Conservation (phyloP, 2,888 invertebrate species). For the Drosophila prolongata region DNA sequence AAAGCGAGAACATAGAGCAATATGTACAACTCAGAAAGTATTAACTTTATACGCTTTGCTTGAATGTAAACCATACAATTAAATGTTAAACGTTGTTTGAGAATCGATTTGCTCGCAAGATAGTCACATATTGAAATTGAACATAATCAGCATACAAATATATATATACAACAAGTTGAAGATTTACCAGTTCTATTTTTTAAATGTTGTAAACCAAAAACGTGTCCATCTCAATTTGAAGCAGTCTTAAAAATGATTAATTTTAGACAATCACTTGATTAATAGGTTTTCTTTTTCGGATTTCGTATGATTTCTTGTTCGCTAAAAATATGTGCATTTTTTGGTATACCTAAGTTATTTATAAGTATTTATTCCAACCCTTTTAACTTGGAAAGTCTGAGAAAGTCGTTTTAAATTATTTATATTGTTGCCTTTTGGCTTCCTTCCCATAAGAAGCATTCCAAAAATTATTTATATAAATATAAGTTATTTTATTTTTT, state of each 20-base stretch:
- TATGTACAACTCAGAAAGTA: conserved; percentile 54
- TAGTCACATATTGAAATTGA: conserved; percentile 40
- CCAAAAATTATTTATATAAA: conserved; percentile 5
- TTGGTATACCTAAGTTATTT: conserved; percentile 19
- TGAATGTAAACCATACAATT: conserved; percentile 39
- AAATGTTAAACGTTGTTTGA: conserved; percentile 59
- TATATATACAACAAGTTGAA: conserved; percentile 28
- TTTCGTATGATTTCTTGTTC: conserved; percentile 17
- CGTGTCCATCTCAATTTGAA: conserved; percentile 6
- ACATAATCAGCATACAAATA: conserved; percentile 42
- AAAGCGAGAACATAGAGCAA: conserved; percentile 57
- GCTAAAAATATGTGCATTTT: conserved; percentile 9
- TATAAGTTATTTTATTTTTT: conserved; percentile 3
- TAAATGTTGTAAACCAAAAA: conserved; percentile 18
- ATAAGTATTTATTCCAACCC: conserved; percentile 20
- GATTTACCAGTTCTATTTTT: conserved; percentile 8
- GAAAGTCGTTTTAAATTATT: conserved; percentile 6
- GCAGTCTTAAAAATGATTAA: background rate
- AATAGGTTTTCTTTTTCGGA: conserved; percentile 13
- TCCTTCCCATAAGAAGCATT: conserved; percentile 12
- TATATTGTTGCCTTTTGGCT: conserved; percentile 3
- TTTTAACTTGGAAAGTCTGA: conserved; percentile 24
- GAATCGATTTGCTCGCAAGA: conserved; percentile 41
- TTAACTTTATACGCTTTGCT: conserved; percentile 59
- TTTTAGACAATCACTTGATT: conserved; percentile 1